Conservation (phyloP, 1,140 invertebrate species). For the Drosophila gunungcola region DNA sequence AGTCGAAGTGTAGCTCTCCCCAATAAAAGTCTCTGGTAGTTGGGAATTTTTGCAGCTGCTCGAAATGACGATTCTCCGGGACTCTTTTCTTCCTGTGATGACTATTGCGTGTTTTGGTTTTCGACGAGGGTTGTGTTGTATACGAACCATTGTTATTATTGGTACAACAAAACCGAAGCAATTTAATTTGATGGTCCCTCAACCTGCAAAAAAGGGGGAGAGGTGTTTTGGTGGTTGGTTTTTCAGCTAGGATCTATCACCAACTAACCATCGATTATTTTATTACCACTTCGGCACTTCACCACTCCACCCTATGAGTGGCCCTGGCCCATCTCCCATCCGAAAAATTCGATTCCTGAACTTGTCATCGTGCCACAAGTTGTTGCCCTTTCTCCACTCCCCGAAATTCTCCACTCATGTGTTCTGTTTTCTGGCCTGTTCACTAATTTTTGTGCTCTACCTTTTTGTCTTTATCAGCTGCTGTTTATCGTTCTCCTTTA, state of each 20-base stretch:
- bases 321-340: background rate
- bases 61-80: constrained; percentile 15
- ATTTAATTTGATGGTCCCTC: constrained; percentile 66
- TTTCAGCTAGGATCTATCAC: constrained; percentile 28
- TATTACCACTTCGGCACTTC: constrained; percentile 43
- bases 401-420: constrained; percentile 13
- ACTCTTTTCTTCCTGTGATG: constrained; percentile 34
- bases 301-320: background rate
- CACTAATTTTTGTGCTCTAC: constrained; percentile 73
- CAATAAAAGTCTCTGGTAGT: constrained; percentile 1
- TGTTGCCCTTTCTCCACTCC: constrained; percentile 44
- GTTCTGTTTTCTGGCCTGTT: constrained; percentile 37
- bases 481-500: constrained; percentile 64
- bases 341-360: constrained; percentile 19
- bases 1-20: constrained; percentile 10
- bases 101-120: constrained; percentile 62
- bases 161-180: constrained; percentile 74
- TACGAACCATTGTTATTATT: constrained; percentile 56
- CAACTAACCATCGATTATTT: constrained; percentile 64
- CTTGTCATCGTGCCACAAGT: constrained; percentile 79
- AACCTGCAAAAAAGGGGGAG: constrained; percentile 41
- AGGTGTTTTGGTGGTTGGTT: constrained; percentile 26
- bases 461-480: constrained; percentile 73
- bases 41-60: constrained; percentile 40
- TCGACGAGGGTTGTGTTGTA: constrained; percentile 54